Percentiles rank a stretch among this genome's conserved stretches.
Conservation (phyloP, 1,140 invertebrate species). For the Eupristina koningsbergeri region DNA sequence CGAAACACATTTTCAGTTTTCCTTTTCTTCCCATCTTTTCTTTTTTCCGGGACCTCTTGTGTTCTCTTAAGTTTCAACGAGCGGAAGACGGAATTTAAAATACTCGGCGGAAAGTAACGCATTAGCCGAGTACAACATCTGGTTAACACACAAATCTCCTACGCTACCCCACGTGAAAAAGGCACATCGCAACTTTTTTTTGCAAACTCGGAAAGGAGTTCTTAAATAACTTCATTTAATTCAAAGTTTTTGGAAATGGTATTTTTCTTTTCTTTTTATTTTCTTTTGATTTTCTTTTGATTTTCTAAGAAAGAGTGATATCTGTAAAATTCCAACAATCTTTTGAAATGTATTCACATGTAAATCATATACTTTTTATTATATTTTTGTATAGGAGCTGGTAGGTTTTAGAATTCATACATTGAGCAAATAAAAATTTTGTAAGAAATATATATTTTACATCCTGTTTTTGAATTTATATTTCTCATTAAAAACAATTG, state of each 20-base stretch:
- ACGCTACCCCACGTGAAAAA: conserved; percentile 6
- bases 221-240: conserved; percentile 34
- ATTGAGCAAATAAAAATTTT: too few species aligned
- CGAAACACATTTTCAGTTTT: conserved; percentile 33
- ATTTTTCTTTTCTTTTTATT: not conserved
- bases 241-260: not conserved
- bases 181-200: not conserved
- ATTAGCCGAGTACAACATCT: conserved; percentile 22
- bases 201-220: not conserved
- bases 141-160: conserved; percentile 27
- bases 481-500: too few species aligned
- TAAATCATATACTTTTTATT: too few species aligned
- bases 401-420: too few species aligned
- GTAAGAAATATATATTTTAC: too few species aligned
- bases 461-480: too few species aligned
- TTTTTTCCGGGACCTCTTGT: conserved; percentile 15
- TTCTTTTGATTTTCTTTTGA: not conserved
- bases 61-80: not conserved
- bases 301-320: not conserved
- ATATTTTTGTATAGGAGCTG: too few species aligned
- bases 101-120: not conserved
- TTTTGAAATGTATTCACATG: too few species aligned
- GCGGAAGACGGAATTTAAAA: conserved; percentile 38
- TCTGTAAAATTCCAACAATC: too few species aligned
- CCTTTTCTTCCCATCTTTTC: not conserved